Evolutionary conservation across 2,888 invertebrate species (phyloP).

Genomic region (Scaptomyza cyrtandrae): DNA sequence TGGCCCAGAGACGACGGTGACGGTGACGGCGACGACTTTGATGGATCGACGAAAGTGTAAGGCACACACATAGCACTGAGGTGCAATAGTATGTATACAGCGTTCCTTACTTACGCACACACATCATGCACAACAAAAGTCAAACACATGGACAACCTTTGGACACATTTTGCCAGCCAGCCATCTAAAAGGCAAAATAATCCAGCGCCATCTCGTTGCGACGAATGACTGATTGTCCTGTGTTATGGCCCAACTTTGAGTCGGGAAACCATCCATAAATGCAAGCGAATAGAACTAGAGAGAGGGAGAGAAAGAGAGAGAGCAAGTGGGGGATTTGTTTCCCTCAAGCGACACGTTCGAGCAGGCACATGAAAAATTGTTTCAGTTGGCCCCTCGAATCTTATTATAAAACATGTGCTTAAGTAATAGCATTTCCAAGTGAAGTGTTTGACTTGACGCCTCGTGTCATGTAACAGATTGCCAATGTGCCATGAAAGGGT

Average conservation of each 20-base stretch:
- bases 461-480: slow-evolving; percentile 77
- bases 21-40: slow-evolving; percentile 52
- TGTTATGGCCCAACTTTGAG: slow-evolving; percentile 16
- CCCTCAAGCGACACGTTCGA: slow-evolving; percentile 62
- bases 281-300: slow-evolving; percentile 27
- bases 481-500: slow-evolving; percentile 57
- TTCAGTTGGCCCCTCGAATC: slow-evolving; percentile 53
- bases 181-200: slow-evolving; percentile 4
- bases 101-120: slow-evolving; percentile 14
- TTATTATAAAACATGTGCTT: slow-evolving; percentile 81
- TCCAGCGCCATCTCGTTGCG: slow-evolving; percentile 10
- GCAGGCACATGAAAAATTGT: slow-evolving; percentile 74
- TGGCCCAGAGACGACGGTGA: slow-evolving; percentile 20
- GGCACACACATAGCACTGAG: slow-evolving; percentile 32
- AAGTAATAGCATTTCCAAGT: slow-evolving; percentile 73
- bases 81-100: slow-evolving; percentile 39
- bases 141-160: slow-evolving; percentile 56
- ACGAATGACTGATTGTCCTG: slow-evolving; percentile 63
- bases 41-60: slow-evolving; percentile 56
- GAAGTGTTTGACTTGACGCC: slow-evolving; percentile 63
- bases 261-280: slow-evolving; percentile 56
- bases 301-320: too few species aligned
- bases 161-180: slow-evolving; percentile 51
- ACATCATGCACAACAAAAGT: slow-evolving; percentile 51
- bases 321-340: neutral